Conservation (phyloP, 2,797 vertebrate species). For the Pterois miles region DNA sequence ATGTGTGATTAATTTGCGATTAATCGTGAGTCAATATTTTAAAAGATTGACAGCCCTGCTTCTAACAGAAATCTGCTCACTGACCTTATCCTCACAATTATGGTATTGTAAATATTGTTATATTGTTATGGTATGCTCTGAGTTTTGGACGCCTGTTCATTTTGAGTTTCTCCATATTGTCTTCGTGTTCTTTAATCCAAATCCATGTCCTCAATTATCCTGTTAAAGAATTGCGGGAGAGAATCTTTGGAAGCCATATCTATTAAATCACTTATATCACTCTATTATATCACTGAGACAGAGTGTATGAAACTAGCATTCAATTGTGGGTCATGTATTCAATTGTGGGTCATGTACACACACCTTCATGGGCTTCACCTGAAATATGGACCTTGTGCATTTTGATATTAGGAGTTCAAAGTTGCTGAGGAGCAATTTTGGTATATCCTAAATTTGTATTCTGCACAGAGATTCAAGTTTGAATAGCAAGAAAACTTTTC, state of each 20-base stretch:
- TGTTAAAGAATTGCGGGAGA: background rate
- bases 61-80: background rate
- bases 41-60: too few relatives aligned
- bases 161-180: slow-evolving; percentile 9
- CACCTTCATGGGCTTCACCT: background rate
- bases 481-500: background rate
- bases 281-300: too few relatives aligned
- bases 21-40: too few relatives aligned
- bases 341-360: background rate
- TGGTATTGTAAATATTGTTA: too few relatives aligned
- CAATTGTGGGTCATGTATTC: background rate
- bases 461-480: background rate
- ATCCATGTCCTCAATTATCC: background rate
- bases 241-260: background rate
- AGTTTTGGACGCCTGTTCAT: slow-evolving; percentile 20
- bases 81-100: too few relatives aligned
- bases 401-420: background rate
- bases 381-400: background rate
- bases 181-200: background rate
- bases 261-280: too few relatives aligned
- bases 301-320: background rate
- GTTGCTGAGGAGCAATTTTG: background rate
- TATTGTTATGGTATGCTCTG: too few relatives aligned
- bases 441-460: background rate
- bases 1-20: too few relatives aligned